Percentiles rank a stretch among this genome's conserved stretches.
These are phyloP conservation scores for Ochropleura plecta DNA, from an alignment of 2,888 invertebrate genomes.

Conservation along the genomic window DNA sequence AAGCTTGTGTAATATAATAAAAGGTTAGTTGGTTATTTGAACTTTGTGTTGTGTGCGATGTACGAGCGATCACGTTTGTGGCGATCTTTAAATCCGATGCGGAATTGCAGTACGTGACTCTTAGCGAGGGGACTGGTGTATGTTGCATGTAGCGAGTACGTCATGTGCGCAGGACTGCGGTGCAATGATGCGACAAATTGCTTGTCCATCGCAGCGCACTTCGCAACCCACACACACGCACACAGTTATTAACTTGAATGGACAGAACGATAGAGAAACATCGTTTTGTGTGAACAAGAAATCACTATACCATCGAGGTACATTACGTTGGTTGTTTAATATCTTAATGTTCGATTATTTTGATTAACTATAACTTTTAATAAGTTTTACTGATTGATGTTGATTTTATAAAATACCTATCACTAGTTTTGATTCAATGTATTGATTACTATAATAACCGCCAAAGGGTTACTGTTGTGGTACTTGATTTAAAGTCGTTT, in stretches of 20 bases:
- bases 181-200: slow-evolving; percentile 62
- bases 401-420: neutral
- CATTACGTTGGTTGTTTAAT: neutral
- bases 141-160: slow-evolving; percentile 9
- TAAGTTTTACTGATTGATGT: neutral
- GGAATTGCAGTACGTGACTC: slow-evolving; percentile 54
- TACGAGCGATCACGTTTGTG: slow-evolving; percentile 38
- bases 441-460: neutral
- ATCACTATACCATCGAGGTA: slow-evolving; percentile 11
- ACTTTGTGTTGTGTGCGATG: neutral
- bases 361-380: neutral
- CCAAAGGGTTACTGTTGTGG: neutral
- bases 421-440: neutral
- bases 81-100: slow-evolving; percentile 55
- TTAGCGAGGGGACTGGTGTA: slow-evolving; percentile 1
- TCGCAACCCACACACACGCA: neutral
- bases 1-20: slow-evolving; percentile 9
- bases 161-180: slow-evolving; percentile 45
- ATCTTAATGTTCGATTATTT: neutral
- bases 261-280: neutral
- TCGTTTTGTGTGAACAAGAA: neutral
- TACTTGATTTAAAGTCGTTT: neutral
- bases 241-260: slow-evolving; percentile 14
- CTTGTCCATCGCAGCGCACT: slow-evolving; percentile 43
- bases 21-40: neutral